These are phyloP conservation scores for Timema podura DNA, from an alignment of 2,888 invertebrate species.

Conservation along the genomic window DNA sequence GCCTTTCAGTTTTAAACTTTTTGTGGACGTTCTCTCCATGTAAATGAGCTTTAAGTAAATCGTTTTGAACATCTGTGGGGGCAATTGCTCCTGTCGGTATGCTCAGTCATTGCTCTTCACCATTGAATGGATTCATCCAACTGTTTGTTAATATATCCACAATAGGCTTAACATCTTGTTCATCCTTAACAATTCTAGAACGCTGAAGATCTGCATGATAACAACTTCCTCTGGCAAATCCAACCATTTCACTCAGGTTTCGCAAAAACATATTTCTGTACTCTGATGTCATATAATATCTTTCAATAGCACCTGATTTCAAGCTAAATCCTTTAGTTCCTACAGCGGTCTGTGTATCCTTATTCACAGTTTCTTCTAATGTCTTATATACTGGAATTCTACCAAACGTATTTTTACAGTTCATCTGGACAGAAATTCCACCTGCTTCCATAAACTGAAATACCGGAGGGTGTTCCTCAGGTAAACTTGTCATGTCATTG, in stretches of 20 bases:
- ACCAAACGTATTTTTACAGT: not conserved
- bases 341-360: not conserved
- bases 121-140: not conserved
- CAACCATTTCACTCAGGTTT: not conserved
- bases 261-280: not conserved
- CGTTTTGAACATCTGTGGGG: not conserved
- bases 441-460: not conserved
- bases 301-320: not conserved
- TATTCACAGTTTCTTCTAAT: not conserved
- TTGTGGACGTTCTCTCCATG: not conserved
- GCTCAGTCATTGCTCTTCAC: not conserved
- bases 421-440: not conserved
- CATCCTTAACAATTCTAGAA: not conserved
- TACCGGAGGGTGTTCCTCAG: not conserved
- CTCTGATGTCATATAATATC: not conserved
- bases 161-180: slow-evolving; percentile 1
- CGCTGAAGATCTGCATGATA: not conserved
- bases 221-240: not conserved
- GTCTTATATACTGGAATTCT: not conserved
- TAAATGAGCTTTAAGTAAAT: not conserved
- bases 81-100: not conserved
- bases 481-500: not conserved
- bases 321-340: not conserved
- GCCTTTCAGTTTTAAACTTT: not conserved
- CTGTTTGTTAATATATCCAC: not conserved